A percentile compares a stretch with the other conserved stretches of the same genome.
These are phyloP conservation scores for Chrysemys picta DNA, from an alignment of 2,113 vertebrate species.

Conservation along the genomic window DNA sequence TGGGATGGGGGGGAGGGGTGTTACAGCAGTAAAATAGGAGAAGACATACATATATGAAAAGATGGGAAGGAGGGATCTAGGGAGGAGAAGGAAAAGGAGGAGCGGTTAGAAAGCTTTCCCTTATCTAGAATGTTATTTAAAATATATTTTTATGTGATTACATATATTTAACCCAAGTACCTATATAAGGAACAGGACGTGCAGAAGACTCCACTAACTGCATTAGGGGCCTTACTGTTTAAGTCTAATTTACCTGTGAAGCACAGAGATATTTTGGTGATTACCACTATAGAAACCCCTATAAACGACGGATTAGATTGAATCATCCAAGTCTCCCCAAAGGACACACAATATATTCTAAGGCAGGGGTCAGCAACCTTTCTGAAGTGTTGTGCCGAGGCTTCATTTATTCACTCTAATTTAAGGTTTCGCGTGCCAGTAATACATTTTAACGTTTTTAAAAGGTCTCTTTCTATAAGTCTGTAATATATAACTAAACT, in stretches of 20 bases:
- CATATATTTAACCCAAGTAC: not conserved
- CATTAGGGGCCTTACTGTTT: not conserved
- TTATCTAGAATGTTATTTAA: not conserved
- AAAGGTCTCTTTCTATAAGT: too few relatives aligned
- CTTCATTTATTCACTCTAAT: too few relatives aligned
- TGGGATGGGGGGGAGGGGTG: not conserved
- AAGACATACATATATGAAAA: not conserved
- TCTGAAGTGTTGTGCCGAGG: too few relatives aligned
- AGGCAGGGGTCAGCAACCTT: too few relatives aligned
- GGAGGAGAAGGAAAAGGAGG: not conserved
- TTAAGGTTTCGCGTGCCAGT: too few relatives aligned
- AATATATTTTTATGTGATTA: not conserved
- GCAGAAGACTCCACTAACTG: not conserved
- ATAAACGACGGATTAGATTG: not conserved
- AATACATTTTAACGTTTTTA: too few relatives aligned
- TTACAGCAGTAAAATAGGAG: not conserved
- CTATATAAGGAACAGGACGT: not conserved
- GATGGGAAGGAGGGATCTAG: not conserved
- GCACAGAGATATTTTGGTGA: not conserved
- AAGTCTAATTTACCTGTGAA: not conserved
- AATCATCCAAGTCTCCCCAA: conserved; percentile 7
- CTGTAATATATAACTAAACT: too few relatives aligned
- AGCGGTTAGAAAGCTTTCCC: not conserved
- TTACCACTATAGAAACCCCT: not conserved
- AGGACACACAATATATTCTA: not conserved